Evolutionary conservation across 1,140 invertebrate genomes (phyloP).

Genomic region (Ostrea edulis): DNA sequence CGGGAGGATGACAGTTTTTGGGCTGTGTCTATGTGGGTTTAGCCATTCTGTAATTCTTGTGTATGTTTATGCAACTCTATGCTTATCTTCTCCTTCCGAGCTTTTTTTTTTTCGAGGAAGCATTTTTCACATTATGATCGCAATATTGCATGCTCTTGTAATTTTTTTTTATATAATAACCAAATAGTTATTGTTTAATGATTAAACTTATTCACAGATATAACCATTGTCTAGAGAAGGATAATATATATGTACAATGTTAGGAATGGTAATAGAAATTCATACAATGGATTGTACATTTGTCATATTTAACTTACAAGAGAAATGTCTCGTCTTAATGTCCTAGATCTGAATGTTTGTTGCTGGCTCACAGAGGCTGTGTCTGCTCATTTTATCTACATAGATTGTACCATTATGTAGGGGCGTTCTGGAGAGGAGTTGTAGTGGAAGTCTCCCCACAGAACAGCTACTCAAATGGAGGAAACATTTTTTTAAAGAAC

Average conservation of each 20-base stretch:
- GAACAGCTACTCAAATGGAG: not conserved
- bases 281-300: constrained; percentile 26
- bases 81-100: constrained; percentile 14
- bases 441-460: not conserved
- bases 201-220: constrained; percentile 26
- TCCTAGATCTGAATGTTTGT: constrained; percentile 26
- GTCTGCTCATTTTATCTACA: constrained; percentile 35
- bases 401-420: constrained; percentile 6
- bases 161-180: constrained; percentile 9
- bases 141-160: constrained; percentile 31
- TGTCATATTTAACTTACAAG: constrained; percentile 31
- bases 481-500: constrained; percentile 20
- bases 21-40: not conserved
- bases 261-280: constrained; percentile 20
- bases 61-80: constrained; percentile 20
- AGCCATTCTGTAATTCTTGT: not conserved
- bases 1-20: not conserved
- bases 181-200: not conserved
- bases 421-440: not conserved
- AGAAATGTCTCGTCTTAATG: constrained; percentile 28
- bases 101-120: constrained; percentile 27
- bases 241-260: not conserved
- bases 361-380: constrained; percentile 25
- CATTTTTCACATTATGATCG: constrained; percentile 8
- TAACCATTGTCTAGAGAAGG: constrained; percentile 22